Evolutionary conservation across 2,888 invertebrate genomes (phyloP), one percentile per base, ranked within the genome.

Genomic region (Adelphocoris suturalis): DNA sequence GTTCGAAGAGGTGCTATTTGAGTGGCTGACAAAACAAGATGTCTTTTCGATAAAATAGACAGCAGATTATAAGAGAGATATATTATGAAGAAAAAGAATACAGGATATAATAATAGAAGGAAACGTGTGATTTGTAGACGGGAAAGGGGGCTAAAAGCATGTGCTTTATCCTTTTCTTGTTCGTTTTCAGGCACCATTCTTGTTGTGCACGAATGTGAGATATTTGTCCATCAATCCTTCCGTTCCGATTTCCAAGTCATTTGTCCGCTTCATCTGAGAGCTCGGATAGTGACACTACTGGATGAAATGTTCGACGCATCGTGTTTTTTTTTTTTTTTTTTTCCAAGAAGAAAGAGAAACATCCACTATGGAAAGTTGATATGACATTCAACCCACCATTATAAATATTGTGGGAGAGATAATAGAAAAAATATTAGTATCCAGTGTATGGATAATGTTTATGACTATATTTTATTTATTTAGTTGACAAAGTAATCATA

Each of bases 151-250:
- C 88, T 88, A 88, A 52, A 88, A 88, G 88, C 88, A 61, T 76
- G 88, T 88, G 88, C 88, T 88, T 88, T 78, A 68, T 68, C 52
- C 68, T 76, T 80, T 13, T 78, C 75, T 86, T 47, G 27, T 88
- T 68, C 68, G 68, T 68, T 68, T 88, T 78, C 88, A 88, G 88
- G 88, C 88, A 80, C 68, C 88, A 88, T 88, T 78, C 88, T 37
- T 88, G 27, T 78, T 88, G 88, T 88, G 80, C 88, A 88, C 88
- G 78, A 37, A 88, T 88, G 88, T 78, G 88, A 76, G 46, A 68
- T 76, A 86, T 27, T 48, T 88, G 52, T 61, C 61, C 85, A 85
- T 85, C 88, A 76, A 88, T 88, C 27, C 78, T 57, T 88, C 88
- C 80, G 88, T 52, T 52, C 52, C 76, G 55, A 88, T 80, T 55